These are phyloP conservation scores for Delia radicum DNA, from an alignment of 1,140 invertebrate species.

Conservation along the genomic window DNA sequence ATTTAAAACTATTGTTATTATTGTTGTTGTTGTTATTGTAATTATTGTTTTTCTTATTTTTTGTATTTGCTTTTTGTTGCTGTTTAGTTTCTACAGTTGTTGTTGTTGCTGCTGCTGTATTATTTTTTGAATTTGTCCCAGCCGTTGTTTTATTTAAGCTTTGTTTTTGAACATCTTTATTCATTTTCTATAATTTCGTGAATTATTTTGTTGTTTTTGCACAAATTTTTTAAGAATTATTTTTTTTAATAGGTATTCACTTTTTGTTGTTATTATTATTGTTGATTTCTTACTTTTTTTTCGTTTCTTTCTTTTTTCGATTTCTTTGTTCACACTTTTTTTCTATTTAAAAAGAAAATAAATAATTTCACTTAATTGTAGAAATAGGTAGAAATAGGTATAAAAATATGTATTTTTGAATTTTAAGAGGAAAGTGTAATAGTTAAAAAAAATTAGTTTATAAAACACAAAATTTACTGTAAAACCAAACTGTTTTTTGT, in stretches of 20 bases:
- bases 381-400: too few species aligned
- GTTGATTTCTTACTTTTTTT: neutral
- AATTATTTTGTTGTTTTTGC: conserved; percentile 35
- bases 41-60: conserved; percentile 20
- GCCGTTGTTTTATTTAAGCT: conserved; percentile 38
- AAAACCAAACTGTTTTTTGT: neutral
- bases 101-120: conserved; percentile 13
- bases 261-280: conserved; percentile 12
- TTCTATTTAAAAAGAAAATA: too few species aligned
- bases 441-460: neutral
- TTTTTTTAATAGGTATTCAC: neutral
- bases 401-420: neutral
- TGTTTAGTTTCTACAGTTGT: conserved; percentile 21
- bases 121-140: conserved; percentile 25
- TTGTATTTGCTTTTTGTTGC: conserved; percentile 18
- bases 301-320: conserved; percentile 6
- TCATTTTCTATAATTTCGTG: conserved; percentile 42
- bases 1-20: conserved; percentile 22
- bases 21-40: conserved; percentile 24
- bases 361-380: too few species aligned
- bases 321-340: too few species aligned
- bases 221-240: neutral
- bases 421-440: neutral
- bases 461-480: neutral
- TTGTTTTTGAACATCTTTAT: conserved; percentile 54